phyloP scores from a whole-genome alignment of 2,888 invertebrate species.

The Aquatica leii region DNA sequence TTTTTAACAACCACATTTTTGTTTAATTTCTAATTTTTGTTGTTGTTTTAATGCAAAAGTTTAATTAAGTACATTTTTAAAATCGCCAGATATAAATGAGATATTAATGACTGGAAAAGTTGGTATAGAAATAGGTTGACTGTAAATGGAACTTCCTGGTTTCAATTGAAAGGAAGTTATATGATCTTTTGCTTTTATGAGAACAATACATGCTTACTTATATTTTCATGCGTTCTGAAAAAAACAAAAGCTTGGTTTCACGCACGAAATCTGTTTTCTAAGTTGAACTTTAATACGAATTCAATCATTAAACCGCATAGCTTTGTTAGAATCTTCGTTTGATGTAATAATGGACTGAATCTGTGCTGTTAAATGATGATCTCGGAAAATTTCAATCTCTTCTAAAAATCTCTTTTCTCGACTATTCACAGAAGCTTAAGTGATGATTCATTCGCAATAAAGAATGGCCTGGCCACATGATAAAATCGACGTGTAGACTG shows the following conservation, averaged over 20 bases:
- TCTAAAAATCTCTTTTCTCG: conserved; percentile 42
- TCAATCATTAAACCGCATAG: conserved; percentile 28
- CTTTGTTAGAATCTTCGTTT: conserved; percentile 26
- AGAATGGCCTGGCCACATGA: conserved; percentile 45
- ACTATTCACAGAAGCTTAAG: conserved; percentile 45
- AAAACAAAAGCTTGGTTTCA: conserved; percentile 14
- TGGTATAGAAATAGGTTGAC: background rate
- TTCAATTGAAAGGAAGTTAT: conserved; percentile 9
- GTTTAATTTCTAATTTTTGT: background rate
- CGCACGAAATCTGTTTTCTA: conserved; percentile 13
- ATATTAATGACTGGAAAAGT: conserved; percentile 1
- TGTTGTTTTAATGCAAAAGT: too few species aligned
- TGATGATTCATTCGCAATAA: conserved; percentile 51
- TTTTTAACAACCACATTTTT: background rate
- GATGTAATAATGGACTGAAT: conserved; percentile 49
- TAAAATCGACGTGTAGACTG: conserved; percentile 52
- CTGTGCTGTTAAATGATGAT: conserved; percentile 45
- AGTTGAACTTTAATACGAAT: conserved; percentile 20
- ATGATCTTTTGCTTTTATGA: conserved; percentile 8
- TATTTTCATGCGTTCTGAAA: conserved; percentile 6
- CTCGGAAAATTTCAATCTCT: conserved; percentile 45
- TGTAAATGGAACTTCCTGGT: conserved; percentile 5
- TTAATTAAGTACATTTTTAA: background rate
- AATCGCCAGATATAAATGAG: background rate
- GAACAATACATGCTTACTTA: background rate